Conservation (phyloP, 2,888 invertebrate species). For the Limenitis camilla region DNA sequence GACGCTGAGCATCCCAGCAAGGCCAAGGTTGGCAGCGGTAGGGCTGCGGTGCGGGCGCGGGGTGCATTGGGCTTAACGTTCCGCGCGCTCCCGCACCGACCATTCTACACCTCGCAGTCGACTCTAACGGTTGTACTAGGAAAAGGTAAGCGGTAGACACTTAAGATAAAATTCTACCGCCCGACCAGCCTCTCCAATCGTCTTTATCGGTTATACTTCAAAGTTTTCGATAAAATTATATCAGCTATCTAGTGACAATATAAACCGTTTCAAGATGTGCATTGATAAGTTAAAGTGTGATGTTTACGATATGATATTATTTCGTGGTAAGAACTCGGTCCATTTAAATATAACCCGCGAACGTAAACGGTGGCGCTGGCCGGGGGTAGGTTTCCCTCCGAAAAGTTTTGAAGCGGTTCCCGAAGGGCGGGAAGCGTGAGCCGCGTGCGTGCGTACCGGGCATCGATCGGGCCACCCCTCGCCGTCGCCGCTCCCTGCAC, state of each 20-base stretch:
- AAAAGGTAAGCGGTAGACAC: conserved; percentile 71
- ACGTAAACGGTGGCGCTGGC: conserved; percentile 50
- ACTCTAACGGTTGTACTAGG: conserved; percentile 73
- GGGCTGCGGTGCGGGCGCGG: conserved; percentile 63
- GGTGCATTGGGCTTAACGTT: conserved; percentile 65
- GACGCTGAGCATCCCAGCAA: conserved; percentile 51
- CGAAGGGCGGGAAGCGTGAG: conserved; percentile 67
- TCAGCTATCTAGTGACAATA: conserved; percentile 49
- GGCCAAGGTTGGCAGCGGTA: conserved; percentile 68
- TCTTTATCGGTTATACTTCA: conserved; percentile 36
- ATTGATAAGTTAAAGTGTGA: conserved; percentile 64
- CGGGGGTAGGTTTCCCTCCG: conserved; percentile 59
- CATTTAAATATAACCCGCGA: conserved; percentile 53
- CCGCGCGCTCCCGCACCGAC: conserved; percentile 65
- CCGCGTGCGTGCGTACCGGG: conserved; percentile 66
- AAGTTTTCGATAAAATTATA: conserved; percentile 31
- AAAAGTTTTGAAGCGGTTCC: conserved; percentile 67
- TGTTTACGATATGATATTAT: conserved; percentile 49
- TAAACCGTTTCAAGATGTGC: conserved; percentile 54
- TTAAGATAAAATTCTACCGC: conserved; percentile 44
- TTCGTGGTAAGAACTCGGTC: conserved; percentile 39
- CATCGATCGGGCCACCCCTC: conserved; percentile 70
- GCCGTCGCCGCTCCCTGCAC: conserved; percentile 63
- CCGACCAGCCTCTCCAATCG: conserved; percentile 27
- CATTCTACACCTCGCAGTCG: conserved; percentile 76